Base-by-base conservation (phyloP, 2,797 vertebrate species). In the Sylvilagus floridanus region DNA sequence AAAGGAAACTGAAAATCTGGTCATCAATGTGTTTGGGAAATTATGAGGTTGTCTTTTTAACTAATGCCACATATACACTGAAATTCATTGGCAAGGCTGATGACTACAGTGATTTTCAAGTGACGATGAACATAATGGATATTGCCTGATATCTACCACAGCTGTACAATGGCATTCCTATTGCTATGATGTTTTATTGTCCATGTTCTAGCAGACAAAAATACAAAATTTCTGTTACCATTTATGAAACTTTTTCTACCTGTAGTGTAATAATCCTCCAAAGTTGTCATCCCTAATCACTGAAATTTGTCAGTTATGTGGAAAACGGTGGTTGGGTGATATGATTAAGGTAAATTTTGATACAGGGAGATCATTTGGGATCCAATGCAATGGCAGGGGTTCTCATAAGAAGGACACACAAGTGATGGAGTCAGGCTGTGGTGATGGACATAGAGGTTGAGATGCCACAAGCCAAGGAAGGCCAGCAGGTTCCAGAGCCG, bases 151-250 rank as follows among this genome's bases (percentile, higher is more conserved):
- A 68, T n/a, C 7, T 62, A 7, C 17, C n/a, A 57, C 11, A 10
- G 32, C 19, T 6, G n/a, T 7, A 8, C 12, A 32, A 1, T 1
- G 37, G 54, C 42, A 37, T 72, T 32, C 2, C n/a, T 50, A 28
- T 28, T 21, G 0, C 30, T 19, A 0, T 0, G 0, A 7, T 28
- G 35, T 5, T 14, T 50, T 60, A 50, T 50, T 65, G 66, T 6
- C 16, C 28, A 66, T 37, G 52, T 35, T 68, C 28, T 19, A 54
- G 22, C 37, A 26, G 17, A 62, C 54, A 54, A 5, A 71, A 87
- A 65, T 21, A n/a, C 1, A 19, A 68, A 71, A 42, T 42, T 68
- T 83, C 47, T 32, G 50, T 19, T 42, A 32, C 17, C 30, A 60
- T 47, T 63, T 42, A 7, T 42, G 78, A 75, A 73, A 69, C 47